Base-by-base conservation (phyloP, 2,113 vertebrate genomes). In the Coryphaenoides rupestris region DNA sequence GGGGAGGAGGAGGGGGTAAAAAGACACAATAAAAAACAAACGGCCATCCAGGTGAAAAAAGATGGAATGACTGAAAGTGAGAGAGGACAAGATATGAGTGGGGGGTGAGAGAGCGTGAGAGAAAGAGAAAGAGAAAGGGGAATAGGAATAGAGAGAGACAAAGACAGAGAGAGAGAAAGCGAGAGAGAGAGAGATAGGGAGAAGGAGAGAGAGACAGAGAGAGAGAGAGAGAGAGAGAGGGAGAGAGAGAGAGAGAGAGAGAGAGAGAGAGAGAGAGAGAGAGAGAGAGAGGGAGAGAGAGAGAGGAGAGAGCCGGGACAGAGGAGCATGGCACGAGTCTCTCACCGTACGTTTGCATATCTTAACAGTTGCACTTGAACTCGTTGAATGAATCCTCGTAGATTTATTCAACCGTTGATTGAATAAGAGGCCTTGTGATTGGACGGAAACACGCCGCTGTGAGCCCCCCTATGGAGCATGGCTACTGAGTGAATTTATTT, bases 401-500 rank as follows among this genome's bases (percentile, higher is more conserved):
- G 9, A 40, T 40, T 40, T 40, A 7, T 10, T 40, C 9, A 10
- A 40, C 33, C 13, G 13, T 40, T 40, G 9, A 40, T 1, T 6
- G 6, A 26, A 26, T 26, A 26, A 26, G n/a, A n/a, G n/a, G n/a
- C n/a, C n/a, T n/a, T n/a, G n/a, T n/a, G n/a, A n/a, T n/a, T n/a
- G n/a, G n/a, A n/a, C n/a, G n/a, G n/a, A n/a, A n/a, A n/a, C n/a
- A n/a, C n/a, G n/a, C 13, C 33, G 13, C 33, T 40, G 13, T 40
- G 33, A 12, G 2, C 33, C 33, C 7, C 79, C 81, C 84, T 33
- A 66, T 75, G 79, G 78, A 86, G 80, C 75, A 66, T 66, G 77
- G 72, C 74, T 84, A 80, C 70, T 84, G 80, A 87, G 84, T 83
- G 84, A 82, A 84, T 86, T 83, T 82, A 87, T 83, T 79, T 86